These are phyloP conservation scores for Pampusana beccarii DNA, from an alignment of 2,113 vertebrate species.

Conservation along the genomic window DNA sequence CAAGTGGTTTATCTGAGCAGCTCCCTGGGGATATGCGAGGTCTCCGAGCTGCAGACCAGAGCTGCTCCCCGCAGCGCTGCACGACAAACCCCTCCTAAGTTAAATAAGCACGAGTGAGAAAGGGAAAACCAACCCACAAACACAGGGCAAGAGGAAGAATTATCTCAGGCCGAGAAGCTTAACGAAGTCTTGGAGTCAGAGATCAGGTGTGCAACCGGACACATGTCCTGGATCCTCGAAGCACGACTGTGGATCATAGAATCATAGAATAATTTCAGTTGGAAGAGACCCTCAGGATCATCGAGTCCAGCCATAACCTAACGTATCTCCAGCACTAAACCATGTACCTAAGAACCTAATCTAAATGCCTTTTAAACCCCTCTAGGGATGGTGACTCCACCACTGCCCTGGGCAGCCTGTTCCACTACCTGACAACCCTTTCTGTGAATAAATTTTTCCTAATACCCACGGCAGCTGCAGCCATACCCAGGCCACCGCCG, in stretches of 20 bases:
- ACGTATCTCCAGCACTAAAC: no score
- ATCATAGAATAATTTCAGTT: no score
- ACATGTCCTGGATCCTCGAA: background rate
- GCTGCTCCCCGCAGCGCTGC: background rate
- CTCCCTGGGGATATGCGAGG: accelerated
- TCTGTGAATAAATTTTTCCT: no score
- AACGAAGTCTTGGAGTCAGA: background rate
- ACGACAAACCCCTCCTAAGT: background rate
- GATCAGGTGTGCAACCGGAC: accelerated
- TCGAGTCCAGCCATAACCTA: no score
- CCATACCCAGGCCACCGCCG: accelerated
- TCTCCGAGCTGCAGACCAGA: background rate
- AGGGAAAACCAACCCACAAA: background rate
- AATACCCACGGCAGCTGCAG: no score
- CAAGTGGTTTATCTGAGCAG: background rate
- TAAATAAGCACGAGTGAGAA: background rate
- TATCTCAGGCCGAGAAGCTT: background rate
- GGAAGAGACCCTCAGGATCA: no score
- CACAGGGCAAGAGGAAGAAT: background rate
- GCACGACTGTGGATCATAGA: background rate
- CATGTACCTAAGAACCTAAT: no score
- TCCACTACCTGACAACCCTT: no score
- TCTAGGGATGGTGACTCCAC: no score
- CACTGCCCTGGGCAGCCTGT: no score
- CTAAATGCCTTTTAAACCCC: no score